A percentile compares a stretch with the other conserved stretches of the same genome.
Evolutionary conservation across 2,113 vertebrate genomes (phyloP).

Genomic region (Grammomys dolichurus): DNA sequence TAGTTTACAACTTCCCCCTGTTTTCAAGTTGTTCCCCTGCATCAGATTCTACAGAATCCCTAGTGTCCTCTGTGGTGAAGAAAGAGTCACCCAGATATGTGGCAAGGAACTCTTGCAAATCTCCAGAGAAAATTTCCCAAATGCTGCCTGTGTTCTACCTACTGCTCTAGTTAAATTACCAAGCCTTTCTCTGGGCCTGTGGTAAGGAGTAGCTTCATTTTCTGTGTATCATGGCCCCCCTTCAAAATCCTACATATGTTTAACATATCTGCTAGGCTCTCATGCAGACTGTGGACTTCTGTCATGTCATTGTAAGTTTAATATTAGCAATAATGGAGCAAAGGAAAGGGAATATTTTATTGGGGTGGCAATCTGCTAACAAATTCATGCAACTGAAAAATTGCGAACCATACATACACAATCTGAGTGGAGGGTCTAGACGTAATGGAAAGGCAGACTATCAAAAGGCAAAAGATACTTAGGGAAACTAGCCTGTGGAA

Average conservation of each 20-base stretch:
- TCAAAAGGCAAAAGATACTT: background rate
- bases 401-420: rapidly evolving
- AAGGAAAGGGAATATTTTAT: background rate
- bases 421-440: background rate
- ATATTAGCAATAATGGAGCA: background rate
- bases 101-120: no score
- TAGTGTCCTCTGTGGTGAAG: background rate
- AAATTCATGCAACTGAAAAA: background rate
- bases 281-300: background rate
- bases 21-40: background rate
- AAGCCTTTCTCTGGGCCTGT: background rate
- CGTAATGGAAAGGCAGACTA: background rate
- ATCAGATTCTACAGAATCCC: background rate
- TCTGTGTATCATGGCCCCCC: background rate
- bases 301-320: background rate
- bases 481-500: background rate
- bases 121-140: background rate
- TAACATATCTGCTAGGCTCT: background rate
- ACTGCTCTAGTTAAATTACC: no score
- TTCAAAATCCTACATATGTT: background rate
- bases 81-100: background rate
- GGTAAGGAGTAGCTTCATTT: background rate
- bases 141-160: background rate
- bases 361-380: background rate
- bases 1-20: background rate